Evolutionary conservation across 2,797 vertebrate species (phyloP), one percentile per base, ranked within the genome.

Genomic region (Eurystomus glaucurus): DNA sequence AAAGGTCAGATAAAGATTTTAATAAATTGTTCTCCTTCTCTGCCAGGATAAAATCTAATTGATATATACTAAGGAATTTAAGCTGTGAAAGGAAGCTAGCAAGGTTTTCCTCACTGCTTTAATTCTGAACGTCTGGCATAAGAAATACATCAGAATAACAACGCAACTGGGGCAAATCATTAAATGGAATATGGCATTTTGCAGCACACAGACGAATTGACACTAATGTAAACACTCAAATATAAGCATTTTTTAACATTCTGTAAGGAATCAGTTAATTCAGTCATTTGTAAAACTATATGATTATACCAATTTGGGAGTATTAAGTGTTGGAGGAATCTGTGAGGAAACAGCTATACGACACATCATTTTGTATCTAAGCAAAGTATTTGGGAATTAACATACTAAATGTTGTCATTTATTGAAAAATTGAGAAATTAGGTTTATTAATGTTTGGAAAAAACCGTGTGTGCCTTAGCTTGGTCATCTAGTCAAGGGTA

Each of bases 351-450:
- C 19, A 54, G 51, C 39, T 80, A 46, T 0, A 3, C 60, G 37
- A 35, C 0, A 0, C 0, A 0, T 70, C 33, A 20, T 48, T 66
- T 66, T 66, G 13, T 65, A n/a, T 22, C 19, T 43, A 51, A 51
- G 26, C 51, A 69, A 69, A 69, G 22, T 58, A 41, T 57, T 64
- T 75, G 21, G 19, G 62, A 80, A 28, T 46, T 57, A 85, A 41
- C 75, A 41, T 37, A 39, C 37, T 64, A 69, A 70, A 69, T 41
- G 33, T 20, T 83, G 41, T 69, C 5, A n/a, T 60, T 48, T 71
- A 65, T 54, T 54, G 39, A 58, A 76, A 66, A 58, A 64, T 6
- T 31, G 37, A 62, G 37, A 58, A 66, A 31, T 31, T 9, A 15
- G 8, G 6, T 45, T 85, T 66, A 39, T 21, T 83, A 50, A 46